Evolutionary conservation across 2,888 invertebrate species (phyloP), one percentile per base, ranked within the genome.

Genomic region (Theretra japonica): DNA sequence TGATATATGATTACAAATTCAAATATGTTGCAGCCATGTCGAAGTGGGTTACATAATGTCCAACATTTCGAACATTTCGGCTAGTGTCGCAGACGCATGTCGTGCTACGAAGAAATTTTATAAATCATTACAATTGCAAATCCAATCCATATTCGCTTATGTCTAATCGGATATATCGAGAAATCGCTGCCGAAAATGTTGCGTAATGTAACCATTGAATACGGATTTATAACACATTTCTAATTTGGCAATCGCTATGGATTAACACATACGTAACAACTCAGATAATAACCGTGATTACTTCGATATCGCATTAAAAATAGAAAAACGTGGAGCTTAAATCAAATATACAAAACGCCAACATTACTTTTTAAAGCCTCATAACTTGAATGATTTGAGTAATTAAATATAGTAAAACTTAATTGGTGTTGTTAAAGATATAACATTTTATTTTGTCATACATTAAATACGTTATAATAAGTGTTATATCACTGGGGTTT

Each of bases 81-180:
- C 23, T 48, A 21, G 48, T 48, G 65, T 48, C 65, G 48, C n/a
- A 65, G 48, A 65, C 65, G 65, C 73, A 69, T 70, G 58, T 73
- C 73, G 68, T 71, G 60, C 73, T 73, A 77, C 68, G 65, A 68
- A 60, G 41, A 72, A 23, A 72, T 76, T 82, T 81, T 81, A 80
- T 70, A 75, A 79, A 75, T 74, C 73, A 82, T 83, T 79, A 80
- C 71, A 82, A 80, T 80, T 84, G 79, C 80, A 76, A 81, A 83
- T 82, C 50, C 70, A 60, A 48, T 73, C 69, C 69, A 65, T 68
- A 75, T 41, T 58, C 28, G 59, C 71, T 28, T 73, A 71, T 50
- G 70, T 59, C 70, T 75, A 78, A 76, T 72, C 68, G 70, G 71
- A 73, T 74, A 72, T 76, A 73, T 75, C 53, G 74, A 81, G 77